Conservation (phyloP, 1,140 invertebrate genomes). For the Eueides isabella region DNA sequence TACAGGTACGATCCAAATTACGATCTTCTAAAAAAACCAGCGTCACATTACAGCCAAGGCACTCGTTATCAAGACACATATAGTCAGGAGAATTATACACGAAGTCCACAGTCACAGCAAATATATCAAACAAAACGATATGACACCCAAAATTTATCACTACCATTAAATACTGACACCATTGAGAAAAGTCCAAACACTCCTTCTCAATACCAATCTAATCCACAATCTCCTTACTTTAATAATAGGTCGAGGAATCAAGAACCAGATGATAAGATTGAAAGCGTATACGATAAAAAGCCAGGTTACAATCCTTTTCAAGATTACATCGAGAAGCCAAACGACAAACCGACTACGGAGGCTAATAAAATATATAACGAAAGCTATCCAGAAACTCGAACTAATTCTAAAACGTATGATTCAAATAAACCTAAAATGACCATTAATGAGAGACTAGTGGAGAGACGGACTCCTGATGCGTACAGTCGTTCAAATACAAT, state of each 20-base stretch:
- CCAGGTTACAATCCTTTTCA: conserved; percentile 69
- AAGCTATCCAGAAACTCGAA: conserved; percentile 53
- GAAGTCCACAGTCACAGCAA: conserved; percentile 65
- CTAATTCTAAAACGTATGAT: conserved; percentile 55
- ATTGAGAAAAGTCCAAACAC: conserved; percentile 67
- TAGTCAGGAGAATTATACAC: conserved; percentile 68
- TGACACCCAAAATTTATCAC: conserved; percentile 73
- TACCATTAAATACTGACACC: conserved; percentile 73
- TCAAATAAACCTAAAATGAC: conserved; percentile 53
- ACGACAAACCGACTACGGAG: conserved; percentile 21
- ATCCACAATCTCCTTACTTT: conserved; percentile 74
- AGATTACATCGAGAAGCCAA: conserved; percentile 50
- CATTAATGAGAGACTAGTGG: conserved; percentile 77
- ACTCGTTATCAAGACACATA: conserved; percentile 66
- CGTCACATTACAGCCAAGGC: conserved; percentile 76
- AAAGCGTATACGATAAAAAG: conserved; percentile 62
- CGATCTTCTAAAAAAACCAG: conserved; percentile 78
- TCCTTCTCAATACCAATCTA: conserved; percentile 59
- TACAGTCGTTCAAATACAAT: conserved; percentile 87
- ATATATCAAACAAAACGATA: conserved; percentile 70
- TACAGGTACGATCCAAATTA: conserved; percentile 82
- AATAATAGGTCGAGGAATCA: conserved; percentile 75
- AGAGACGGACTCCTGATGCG: conserved; percentile 91
- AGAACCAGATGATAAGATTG: conserved; percentile 64
- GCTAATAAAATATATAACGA: conserved; percentile 50